These are phyloP conservation scores for Sebastes cheni DNA, from an alignment of 2,797 vertebrate species.

Conservation along the genomic window DNA sequence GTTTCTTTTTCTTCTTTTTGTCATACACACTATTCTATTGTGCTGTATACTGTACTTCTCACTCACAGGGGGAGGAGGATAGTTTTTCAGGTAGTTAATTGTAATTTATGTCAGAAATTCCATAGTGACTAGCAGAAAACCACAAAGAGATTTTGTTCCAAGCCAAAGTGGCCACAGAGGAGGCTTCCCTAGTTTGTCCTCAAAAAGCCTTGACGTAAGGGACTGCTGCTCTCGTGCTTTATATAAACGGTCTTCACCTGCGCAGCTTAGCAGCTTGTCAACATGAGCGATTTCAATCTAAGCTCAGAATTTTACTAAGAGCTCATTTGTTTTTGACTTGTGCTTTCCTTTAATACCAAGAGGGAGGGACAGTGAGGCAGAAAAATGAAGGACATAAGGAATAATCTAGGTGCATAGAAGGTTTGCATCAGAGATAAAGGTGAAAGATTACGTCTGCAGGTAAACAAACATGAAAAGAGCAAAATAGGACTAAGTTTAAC, in stretches of 20 bases:
- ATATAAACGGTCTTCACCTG: conserved; percentile 27
- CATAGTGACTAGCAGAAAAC: conserved; percentile 56
- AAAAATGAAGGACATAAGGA: not conserved
- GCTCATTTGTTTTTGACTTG: not conserved
- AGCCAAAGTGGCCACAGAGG: conserved; percentile 51
- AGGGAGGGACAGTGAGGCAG: not conserved
- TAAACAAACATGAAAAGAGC: conserved; percentile 16
- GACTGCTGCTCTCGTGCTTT: conserved; percentile 7
- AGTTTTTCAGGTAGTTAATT: conserved; percentile 73
- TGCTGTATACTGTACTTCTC: conserved; percentile 41
- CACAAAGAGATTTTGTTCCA: conserved; percentile 64
- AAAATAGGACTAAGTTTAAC: conserved; percentile 45
- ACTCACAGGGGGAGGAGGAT: conserved; percentile 33
- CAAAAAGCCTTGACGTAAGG: conserved; percentile 25
- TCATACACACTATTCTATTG: not conserved
- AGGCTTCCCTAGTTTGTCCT: conserved; percentile 54
- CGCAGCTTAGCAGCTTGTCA: conserved; percentile 6
- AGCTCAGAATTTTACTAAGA: not conserved
- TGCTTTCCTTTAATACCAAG: not conserved
- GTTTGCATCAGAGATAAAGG: conserved; percentile 1
- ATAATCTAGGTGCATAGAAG: not conserved
- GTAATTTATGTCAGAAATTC: conserved; percentile 76
- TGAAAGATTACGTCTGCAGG: not conserved
- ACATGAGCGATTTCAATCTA: not conserved
- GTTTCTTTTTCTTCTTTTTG: not conserved